A percentile compares a stretch with the other conserved stretches of the same genome.
Conservation (phyloP, 2,113 vertebrate genomes). For the Sebastes schlegelii region DNA sequence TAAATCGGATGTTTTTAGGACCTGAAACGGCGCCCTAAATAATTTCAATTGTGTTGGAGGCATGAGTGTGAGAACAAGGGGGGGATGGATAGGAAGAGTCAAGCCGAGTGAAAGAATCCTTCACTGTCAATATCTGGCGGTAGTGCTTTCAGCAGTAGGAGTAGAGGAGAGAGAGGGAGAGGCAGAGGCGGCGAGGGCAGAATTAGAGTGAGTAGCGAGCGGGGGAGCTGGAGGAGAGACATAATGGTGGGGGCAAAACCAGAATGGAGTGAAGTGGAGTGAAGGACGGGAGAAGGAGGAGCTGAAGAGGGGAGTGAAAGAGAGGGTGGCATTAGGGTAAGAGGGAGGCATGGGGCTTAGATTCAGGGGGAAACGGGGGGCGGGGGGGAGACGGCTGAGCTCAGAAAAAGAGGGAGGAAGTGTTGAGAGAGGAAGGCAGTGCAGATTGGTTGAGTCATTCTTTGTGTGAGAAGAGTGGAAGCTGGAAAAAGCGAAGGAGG, state of each 20-base stretch:
- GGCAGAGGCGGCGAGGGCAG: slow-evolving; percentile 58
- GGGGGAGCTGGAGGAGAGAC: slow-evolving; percentile 59
- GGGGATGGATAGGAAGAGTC: slow-evolving; percentile 53
- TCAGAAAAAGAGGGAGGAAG: slow-evolving; percentile 16
- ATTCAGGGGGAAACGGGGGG: background rate
- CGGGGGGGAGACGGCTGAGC: slow-evolving; percentile 6
- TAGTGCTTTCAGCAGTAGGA: slow-evolving; percentile 53
- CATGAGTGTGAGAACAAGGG: slow-evolving; percentile 49
- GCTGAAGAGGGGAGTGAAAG: slow-evolving; percentile 54
- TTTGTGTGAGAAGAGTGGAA: slow-evolving; percentile 38
- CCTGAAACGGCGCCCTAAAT: slow-evolving; percentile 34
- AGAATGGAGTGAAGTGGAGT: slow-evolving; percentile 68
- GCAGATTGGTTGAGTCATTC: slow-evolving; percentile 41
- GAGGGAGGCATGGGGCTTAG: slow-evolving; percentile 56
- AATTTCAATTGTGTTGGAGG: slow-evolving; percentile 48
- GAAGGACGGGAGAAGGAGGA: slow-evolving; percentile 62
- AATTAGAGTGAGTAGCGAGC: slow-evolving; percentile 65
- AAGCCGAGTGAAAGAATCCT: slow-evolving; percentile 70
- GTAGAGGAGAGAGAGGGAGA: slow-evolving; percentile 36
- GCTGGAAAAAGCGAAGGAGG: slow-evolving; percentile 25
- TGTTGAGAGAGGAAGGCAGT: slow-evolving; percentile 11
- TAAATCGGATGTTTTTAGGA: slow-evolving; percentile 46
- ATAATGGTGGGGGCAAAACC: slow-evolving; percentile 68
- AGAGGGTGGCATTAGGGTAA: slow-evolving; percentile 65
- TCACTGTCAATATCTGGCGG: slow-evolving; percentile 63